Conservation (phyloP, 2,888 invertebrate genomes). For the Papilio gigon region DNA sequence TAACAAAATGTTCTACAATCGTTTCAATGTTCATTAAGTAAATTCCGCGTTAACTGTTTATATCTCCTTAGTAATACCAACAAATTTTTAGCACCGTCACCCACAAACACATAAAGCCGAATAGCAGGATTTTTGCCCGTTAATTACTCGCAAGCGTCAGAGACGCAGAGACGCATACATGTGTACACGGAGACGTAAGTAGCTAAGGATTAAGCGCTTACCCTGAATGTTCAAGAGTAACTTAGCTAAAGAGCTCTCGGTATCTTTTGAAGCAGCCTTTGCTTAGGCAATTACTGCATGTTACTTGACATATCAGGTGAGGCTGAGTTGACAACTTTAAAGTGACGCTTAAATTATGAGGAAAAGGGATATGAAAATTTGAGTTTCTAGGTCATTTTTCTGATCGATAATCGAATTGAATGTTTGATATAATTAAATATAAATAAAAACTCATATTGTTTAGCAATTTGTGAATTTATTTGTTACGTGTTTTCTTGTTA, state of each 20-base stretch:
- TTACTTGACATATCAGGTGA: neutral
- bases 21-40: too few species aligned
- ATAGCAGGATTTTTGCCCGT: neutral
- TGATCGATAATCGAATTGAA: too few species aligned
- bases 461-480: too few species aligned
- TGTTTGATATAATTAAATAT: too few species aligned
- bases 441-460: too few species aligned
- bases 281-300: constrained; percentile 13
- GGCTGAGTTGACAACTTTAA: neutral
- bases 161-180: neutral
- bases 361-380: neutral
- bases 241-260: constrained; percentile 7
- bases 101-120: neutral
- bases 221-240: constrained; percentile 14
- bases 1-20: too few species aligned
- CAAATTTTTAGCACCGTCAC: neutral
- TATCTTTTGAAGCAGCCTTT: constrained; percentile 16
- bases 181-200: constrained; percentile 3
- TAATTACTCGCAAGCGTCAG: neutral
- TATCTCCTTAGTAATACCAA: neutral
- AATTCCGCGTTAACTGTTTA: too few species aligned
- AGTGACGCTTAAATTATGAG: neutral
- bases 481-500: too few species aligned
- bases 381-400: neutral
- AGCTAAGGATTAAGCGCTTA: constrained; percentile 15